phyloP scores from a whole-genome alignment of 92 coral and sea anemone species.

The Isaurus tuberculatus region DNA sequence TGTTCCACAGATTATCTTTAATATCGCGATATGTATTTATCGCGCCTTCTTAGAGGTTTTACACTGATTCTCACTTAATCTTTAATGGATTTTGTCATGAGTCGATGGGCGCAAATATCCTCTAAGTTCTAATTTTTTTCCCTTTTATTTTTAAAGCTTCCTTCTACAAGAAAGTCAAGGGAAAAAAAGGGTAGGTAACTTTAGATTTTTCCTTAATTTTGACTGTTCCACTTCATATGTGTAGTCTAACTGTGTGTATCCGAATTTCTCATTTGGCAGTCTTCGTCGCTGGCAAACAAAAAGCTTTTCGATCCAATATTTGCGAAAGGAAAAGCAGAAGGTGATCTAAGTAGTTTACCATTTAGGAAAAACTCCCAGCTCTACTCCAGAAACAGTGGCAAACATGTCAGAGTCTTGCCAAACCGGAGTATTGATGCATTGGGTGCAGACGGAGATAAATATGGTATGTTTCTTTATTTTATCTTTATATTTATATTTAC shows the following conservation, averaged over 20 bases:
- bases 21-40: constrained; percentile 55
- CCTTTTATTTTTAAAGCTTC: constrained; percentile 43
- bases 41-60: constrained; percentile 57
- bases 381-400: constrained; percentile 91
- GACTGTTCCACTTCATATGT: neutral
- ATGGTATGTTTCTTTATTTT: constrained; percentile 65
- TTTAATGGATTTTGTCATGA: constrained; percentile 16
- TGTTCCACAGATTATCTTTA: constrained; percentile 50
- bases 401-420: constrained; percentile 78
- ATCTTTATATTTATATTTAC: neutral
- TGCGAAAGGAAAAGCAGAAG: constrained; percentile 36
- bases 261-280: constrained; percentile 16
- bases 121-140: constrained; percentile 10
- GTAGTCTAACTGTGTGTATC: constrained; percentile 24
- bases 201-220: neutral
- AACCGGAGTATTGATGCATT: constrained; percentile 82
- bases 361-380: constrained; percentile 88
- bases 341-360: constrained; percentile 68
- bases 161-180: constrained; percentile 20
- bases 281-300: constrained; percentile 49
- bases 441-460: constrained; percentile 86
- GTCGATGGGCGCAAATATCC: constrained; percentile 3
- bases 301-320: constrained; percentile 61
- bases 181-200: constrained; percentile 25
- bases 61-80: constrained; percentile 56